Base-by-base conservation (phyloP, 2,888 invertebrate genomes). In the Torymus tubicola region DNA sequence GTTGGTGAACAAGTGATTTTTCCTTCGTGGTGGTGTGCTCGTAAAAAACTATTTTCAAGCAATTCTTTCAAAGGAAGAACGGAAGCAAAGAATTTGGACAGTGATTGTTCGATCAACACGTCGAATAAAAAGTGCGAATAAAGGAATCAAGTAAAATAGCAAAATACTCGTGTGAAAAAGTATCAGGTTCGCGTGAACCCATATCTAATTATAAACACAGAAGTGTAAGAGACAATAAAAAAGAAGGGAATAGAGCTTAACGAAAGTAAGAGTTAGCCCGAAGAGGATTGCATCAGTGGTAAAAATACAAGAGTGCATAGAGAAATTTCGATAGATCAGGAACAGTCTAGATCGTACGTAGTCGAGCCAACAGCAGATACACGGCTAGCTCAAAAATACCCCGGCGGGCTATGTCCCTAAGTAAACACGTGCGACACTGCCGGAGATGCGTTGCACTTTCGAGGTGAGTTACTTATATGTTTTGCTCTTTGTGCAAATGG, bases 391-490 rank as follows among this genome's bases (percentile, higher is more conserved):
- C 61, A 42, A 69, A 79, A 67, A 79, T 73, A 73, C 52, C 58
- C 42, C 61, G 57, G 14, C 69, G 65, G 74, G 74, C 74, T 57
- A 91, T 91, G 91, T 89, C 91, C 57, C 85, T 91, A 8, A 90
- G 89, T 81, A 90, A 90, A 84, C 89, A 89, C 83, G 83, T 90
- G 63, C 87, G 85, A 76, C 87, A 88, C 83, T 91, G 86, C 83
- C 86, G 87, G 79, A 88, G 86, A 85, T 90, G 89, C 81, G 84
- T 89, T 64, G 83, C 86, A 65, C 80, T 89, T n/a, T 84, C 87
- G 14, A 88, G 88, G 88, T 90, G 21, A 72, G 72, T 50, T 11
- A 16, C 12, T 21, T 50, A 8, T n/a, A n/a, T 8, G 16, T 53
- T n/a, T 68, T 1, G 2, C 18, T 68, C 21, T 53, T 18, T 31